Base-by-base conservation (phyloP, 2,888 invertebrate species). In the Drosophila antonietae region DNA sequence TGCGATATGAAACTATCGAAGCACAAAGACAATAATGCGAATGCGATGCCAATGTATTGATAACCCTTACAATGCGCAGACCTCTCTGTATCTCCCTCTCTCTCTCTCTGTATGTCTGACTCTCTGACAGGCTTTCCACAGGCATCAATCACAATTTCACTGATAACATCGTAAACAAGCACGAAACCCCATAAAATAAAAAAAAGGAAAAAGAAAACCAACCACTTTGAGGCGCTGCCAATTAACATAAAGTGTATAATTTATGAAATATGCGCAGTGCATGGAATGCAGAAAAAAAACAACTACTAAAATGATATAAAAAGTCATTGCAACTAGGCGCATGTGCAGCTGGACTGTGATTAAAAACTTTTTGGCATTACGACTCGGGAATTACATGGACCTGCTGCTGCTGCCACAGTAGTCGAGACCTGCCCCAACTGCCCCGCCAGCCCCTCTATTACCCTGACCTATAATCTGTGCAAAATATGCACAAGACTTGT, bases 201-300 rank as follows among this genome's bases (percentile, higher is more conserved):
- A 33, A n/a, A 20, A 67, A 67, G 68, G 33, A 39, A 23, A 31
- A 71, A 70, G 68, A 73, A 75, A 56, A 60, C n/a, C 59, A 58
- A 62, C 61, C 73, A 68, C 64, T 63, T 60, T 35, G 47, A n/a
- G 28, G 51, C 41, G 46, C 44, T 64, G 56, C 66, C 86, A 78
- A 84, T 88, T 88, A 87, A 68, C 80, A 75, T 75, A 70, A 75
- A 76, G 73, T 73, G 67, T 87, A 78, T 89, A 87, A 87, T 87
- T 87, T 77, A 47, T 47, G 58, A 75, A 75, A 71, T 74, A 62
- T 63, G 66, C 66, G 23, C 67, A 63, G 63, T 46, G 47, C 33
- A 51, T 69, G 73, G 61, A 43, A 59, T 68, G 69, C 58, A 53
- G 62, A 53, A 56, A 49, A 37, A 15, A 56, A 56, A 56, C 8